Evolutionary conservation across 2,113 vertebrate genomes (phyloP), one percentile per base, ranked within the genome.

Genomic region (Numida meleagris): DNA sequence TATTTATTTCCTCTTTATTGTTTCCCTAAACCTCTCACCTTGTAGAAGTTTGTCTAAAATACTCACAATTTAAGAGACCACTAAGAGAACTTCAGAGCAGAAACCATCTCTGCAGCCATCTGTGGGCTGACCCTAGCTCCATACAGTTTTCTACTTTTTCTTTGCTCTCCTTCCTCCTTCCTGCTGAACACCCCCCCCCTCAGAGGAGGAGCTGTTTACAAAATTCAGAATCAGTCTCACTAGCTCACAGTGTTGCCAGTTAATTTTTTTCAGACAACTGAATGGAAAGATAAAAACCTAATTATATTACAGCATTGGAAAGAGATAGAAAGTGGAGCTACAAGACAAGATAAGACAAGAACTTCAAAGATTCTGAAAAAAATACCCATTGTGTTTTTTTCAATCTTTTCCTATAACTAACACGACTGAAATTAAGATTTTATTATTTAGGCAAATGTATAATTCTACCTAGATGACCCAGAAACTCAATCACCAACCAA

Each of bases 281-380:
- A 76, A 65, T 21, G 40, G 14, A 75, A 87, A 95, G 84, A 92
- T 84, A 91, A 96, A 93, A 90, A 72, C 9, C 57, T 68, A 82
- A 95, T 91, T 90, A 76, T 29, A 33, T 43, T 40, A 27, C 75
- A 93, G 92, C 80, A 73, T 16, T 23, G 58, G 24, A 24, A 82
- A 70, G 66, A 94, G 42, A 81, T 67, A 92, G 3, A 14, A 63
- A 85, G 33, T 36, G 25, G 59, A 88, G 59, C 33, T 34, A 94
- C n/a, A 70, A 92, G 53, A 50, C 59, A 74, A 89, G 73, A 78
- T 79, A 75, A 85, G 50, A 66, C 14, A 87, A 43, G 23, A 85
- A 80, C 84, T 92, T 94, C 75, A 93, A 92, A 89, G 89, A 80
- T 63, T 74, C 67, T 63, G 71, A 79, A 96, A 91, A 87, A 45